Evolutionary conservation across 2,113 vertebrate species (phyloP).

Genomic region (Octodon degus): DNA sequence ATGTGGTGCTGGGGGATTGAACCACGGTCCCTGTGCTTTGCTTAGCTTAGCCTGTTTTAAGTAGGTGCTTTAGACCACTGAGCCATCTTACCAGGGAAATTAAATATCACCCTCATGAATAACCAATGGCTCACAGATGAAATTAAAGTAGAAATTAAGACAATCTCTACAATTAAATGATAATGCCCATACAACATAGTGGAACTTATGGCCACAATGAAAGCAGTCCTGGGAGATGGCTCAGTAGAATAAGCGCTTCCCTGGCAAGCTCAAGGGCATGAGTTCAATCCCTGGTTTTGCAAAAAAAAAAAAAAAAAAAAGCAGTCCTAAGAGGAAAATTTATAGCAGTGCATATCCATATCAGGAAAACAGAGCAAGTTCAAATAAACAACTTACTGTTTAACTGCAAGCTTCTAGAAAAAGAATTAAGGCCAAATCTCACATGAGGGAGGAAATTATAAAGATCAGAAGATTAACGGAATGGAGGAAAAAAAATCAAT

Average conservation of each 20-base stretch:
- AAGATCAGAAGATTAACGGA: not conserved
- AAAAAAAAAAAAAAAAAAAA: too few relatives aligned
- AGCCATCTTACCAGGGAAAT: too few relatives aligned
- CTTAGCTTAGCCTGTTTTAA: too few relatives aligned
- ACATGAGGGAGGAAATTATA: not conserved
- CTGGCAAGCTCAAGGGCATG: too few relatives aligned
- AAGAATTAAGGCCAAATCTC: not conserved
- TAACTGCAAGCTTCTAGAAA: too few relatives aligned
- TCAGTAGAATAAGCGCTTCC: too few relatives aligned
- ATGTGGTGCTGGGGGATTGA: too few relatives aligned
- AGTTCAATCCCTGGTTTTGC: too few relatives aligned
- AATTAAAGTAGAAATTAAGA: not conserved
- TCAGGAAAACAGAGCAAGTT: not conserved
- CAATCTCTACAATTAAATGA: not conserved
- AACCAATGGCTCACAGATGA: not conserved
- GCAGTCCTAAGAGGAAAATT: not conserved
- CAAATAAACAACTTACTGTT: not conserved
- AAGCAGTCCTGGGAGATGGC: not conserved
- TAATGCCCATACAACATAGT: not conserved
- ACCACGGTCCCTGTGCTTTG: too few relatives aligned
- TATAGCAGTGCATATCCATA: not conserved
- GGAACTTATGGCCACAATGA: not conserved
- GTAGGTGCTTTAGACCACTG: too few relatives aligned
- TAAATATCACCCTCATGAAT: not conserved
- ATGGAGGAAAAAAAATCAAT: not conserved